A percentile compares a stretch with the other conserved stretches of the same genome.
Evolutionary conservation across 2,797 vertebrate genomes (phyloP).

Genomic region (Macroramphosus scolopax): DNA sequence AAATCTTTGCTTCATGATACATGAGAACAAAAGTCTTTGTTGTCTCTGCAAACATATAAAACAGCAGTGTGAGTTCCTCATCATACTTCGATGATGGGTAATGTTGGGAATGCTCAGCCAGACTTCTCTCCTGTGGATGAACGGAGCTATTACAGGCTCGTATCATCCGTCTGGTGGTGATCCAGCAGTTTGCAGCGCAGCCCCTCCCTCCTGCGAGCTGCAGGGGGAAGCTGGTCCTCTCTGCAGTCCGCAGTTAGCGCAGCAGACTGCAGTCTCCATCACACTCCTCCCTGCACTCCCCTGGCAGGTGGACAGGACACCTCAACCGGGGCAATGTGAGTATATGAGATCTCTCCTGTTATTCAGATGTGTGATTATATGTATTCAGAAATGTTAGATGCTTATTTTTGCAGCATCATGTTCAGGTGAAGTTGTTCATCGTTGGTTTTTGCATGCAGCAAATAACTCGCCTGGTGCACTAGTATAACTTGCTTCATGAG

Average conservation of each 20-base stretch:
- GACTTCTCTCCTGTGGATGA: neutral
- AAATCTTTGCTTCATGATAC: too few species aligned
- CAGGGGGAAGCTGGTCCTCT: conserved; percentile 22
- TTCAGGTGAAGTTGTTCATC: conserved; percentile 15
- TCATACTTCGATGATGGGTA: neutral
- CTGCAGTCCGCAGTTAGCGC: conserved; percentile 59
- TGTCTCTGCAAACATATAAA: too few species aligned
- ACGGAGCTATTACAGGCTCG: too few species aligned
- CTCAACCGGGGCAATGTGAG: conserved; percentile 56
- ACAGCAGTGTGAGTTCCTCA: too few species aligned
- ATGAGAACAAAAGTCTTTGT: too few species aligned
- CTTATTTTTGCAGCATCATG: conserved; percentile 8
- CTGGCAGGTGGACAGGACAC: conserved; percentile 44
- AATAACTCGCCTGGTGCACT: too few species aligned
- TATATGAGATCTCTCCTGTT: conserved; percentile 15
- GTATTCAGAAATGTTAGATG: neutral
- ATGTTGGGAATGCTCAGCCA: too few species aligned
- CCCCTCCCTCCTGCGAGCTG: conserved; percentile 9
- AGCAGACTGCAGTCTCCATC: conserved; percentile 57
- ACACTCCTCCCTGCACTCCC: conserved; percentile 34
- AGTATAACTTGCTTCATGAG: too few species aligned
- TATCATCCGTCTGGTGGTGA: neutral
- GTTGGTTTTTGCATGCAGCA: too few species aligned
- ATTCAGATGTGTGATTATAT: neutral
- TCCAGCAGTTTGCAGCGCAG: neutral